Base-by-base conservation (phyloP, 2,888 invertebrate genomes). In the Dynastes hyllus region DNA sequence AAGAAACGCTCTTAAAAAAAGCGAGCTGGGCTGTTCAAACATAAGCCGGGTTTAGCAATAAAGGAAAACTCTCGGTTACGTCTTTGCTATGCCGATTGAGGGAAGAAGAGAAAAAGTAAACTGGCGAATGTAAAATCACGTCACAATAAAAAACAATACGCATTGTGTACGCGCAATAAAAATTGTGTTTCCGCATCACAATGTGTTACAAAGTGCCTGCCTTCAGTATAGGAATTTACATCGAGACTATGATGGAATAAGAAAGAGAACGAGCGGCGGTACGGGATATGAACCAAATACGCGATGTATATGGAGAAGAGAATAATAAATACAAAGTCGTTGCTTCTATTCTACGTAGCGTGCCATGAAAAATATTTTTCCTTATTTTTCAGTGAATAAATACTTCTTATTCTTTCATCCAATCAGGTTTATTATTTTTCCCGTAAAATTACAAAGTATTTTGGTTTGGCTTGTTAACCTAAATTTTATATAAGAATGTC, bases 241-340 rank as follows among this genome's bases (percentile, higher is more conserved):
- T 82, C 78, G 66, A 78, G 80, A 78, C 79, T 79, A 79, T 82
- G 80, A 81, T 81, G 79, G 81, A 81, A 81, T 80, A 79, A 73
- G 58, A 22, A 75, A n/a, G 61, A 75, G 45, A 22, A 75, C 11
- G 73, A 73, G 40, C 58, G 27, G 27, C 27, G 27, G 45, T 27
- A 50, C 22, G 61, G 73, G 61, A 63, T 75, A 63, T 75, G 13
- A 22, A 61, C 45, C 73, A 29, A 63, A 61, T 75, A 58, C n/a
- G 40, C 73, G 8, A 22, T 75, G 61, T 13, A 27, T 75, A 45
- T 75, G 45, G 45, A 75, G 11, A 45, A 45, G 45, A 51, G 69
- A 45, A 75, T 63, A 75, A 75, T 75, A 75, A 27, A 61, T 75
- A 45, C 27, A 63, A 45, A 61, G 45, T 71, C 58, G 16, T 5